Evolutionary conservation across 2,113 vertebrate genomes (phyloP).

Genomic region (Centropus bengalensis): DNA sequence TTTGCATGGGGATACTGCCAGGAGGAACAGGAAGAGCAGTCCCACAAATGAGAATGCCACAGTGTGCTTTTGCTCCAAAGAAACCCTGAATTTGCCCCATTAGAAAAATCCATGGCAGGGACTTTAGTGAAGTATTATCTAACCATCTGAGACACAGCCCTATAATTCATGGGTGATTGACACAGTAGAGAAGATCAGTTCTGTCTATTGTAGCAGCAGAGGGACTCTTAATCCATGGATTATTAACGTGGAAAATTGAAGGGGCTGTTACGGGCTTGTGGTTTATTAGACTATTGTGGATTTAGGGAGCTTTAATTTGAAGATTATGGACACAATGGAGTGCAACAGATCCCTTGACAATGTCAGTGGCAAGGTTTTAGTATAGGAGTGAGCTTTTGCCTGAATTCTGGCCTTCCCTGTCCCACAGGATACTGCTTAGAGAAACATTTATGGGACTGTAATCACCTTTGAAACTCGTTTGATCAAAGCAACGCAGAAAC

Average conservation of each 20-base stretch:
- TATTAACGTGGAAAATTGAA: conserved; percentile 62
- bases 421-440: conserved; percentile 27
- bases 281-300: conserved; percentile 61
- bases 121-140: conserved; percentile 64
- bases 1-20: not conserved
- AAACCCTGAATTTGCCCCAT: conserved; percentile 35
- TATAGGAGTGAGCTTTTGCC: conserved; percentile 29
- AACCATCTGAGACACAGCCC: conserved; percentile 56
- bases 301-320: conserved; percentile 63
- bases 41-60: not conserved
- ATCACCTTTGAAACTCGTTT: conserved; percentile 42
- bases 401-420: conserved; percentile 37
- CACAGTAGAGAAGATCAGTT: conserved; percentile 37
- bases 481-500: conserved; percentile 37
- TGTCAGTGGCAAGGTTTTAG: conserved; percentile 43
- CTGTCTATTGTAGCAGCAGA: conserved; percentile 46
- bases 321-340: conserved; percentile 27
- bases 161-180: conserved; percentile 53
- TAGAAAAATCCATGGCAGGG: conserved; percentile 44
- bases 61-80: conserved; percentile 34
- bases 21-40: conserved; percentile 26
- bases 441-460: conserved; percentile 29
- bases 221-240: conserved; percentile 54
- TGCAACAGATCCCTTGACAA: conserved; percentile 53
- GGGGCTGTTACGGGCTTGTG: conserved; percentile 59